A percentile compares a stretch with the other conserved stretches of the same genome.
Evolutionary conservation across 2,888 invertebrate genomes (phyloP).

Genomic region (Tillus elongatus): DNA sequence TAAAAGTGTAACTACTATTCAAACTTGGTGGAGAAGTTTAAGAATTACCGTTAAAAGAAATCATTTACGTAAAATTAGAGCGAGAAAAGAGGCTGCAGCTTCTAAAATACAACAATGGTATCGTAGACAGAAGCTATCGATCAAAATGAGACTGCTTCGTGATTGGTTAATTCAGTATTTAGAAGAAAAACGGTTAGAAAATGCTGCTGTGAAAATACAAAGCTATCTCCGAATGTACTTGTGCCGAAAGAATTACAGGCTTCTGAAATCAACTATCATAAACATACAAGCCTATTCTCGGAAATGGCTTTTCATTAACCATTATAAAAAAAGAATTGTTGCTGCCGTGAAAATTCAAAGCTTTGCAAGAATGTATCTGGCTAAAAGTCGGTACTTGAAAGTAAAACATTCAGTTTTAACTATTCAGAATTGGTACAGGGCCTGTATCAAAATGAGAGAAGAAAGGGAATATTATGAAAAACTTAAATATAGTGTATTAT

Average conservation of each 20-base stretch:
- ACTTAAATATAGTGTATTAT: slow-evolving; percentile 27
- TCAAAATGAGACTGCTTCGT: slow-evolving; percentile 18
- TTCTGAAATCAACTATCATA: slow-evolving; percentile 19
- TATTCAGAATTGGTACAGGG: slow-evolving; percentile 41
- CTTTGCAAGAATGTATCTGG: slow-evolving; percentile 20
- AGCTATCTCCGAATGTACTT: slow-evolving; percentile 41
- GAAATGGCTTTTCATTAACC: slow-evolving; percentile 25
- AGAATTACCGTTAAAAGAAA: slow-evolving; percentile 46
- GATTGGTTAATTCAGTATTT: slow-evolving; percentile 37
- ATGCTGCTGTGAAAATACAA: slow-evolving; percentile 46
- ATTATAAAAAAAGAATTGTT: slow-evolving; percentile 19
- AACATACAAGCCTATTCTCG: slow-evolving; percentile 25
- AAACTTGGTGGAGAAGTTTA: slow-evolving; percentile 64
- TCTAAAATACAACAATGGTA: slow-evolving; percentile 52
- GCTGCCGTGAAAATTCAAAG: slow-evolving; percentile 29
- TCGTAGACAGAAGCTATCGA: slow-evolving; percentile 35
- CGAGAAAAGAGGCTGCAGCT: slow-evolving; percentile 46
- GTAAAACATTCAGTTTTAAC: slow-evolving; percentile 17
- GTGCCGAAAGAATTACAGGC: slow-evolving; percentile 23
- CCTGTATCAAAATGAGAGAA: slow-evolving; percentile 20
- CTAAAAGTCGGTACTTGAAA: slow-evolving; percentile 20
- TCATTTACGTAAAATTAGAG: slow-evolving; percentile 38
- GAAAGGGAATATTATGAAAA: slow-evolving; percentile 14
- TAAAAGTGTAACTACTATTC: slow-evolving; percentile 56
- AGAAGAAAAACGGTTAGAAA: slow-evolving; percentile 38